phyloP scores from a whole-genome alignment of 2,888 invertebrate genomes.

The Nemoura dubitans region DNA sequence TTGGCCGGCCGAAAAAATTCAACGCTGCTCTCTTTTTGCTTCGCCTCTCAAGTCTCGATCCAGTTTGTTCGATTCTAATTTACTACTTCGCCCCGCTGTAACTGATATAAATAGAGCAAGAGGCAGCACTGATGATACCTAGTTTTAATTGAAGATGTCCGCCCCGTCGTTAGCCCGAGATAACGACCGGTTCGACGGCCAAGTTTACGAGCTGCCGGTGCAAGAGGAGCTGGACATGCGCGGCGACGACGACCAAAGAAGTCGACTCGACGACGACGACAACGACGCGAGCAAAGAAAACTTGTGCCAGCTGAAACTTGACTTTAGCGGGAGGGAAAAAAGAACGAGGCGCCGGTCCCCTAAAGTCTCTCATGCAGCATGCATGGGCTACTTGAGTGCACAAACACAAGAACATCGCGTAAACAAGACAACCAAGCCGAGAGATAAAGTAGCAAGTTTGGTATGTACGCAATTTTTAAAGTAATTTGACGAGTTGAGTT shows the following conservation, averaged over 20 bases:
- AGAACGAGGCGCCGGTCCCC: no score
- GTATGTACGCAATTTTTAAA: background rate
- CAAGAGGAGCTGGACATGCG: background rate
- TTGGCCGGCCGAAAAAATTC: no score
- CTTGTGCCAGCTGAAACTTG: background rate
- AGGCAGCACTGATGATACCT: no score
- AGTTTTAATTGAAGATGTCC: conserved; percentile 26
- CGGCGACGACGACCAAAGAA: background rate
- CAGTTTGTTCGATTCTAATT: background rate
- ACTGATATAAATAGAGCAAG: no score
- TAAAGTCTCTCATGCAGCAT: background rate
- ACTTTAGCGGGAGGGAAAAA: no score
- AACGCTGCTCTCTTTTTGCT: no score
- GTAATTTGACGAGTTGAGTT: background rate
- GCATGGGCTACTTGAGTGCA: background rate
- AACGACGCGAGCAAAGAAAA: background rate
- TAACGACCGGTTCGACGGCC: conserved; percentile 39
- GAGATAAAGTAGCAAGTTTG: background rate
- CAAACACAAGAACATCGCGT: background rate
- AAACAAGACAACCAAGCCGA: background rate
- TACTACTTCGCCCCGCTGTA: no score
- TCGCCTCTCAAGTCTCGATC: no score
- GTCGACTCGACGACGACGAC: background rate
- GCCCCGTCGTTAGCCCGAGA: conserved; percentile 39
- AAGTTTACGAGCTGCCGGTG: conserved; percentile 17